Percentiles rank a stretch among this genome's conserved stretches.
Evolutionary conservation across 2,113 vertebrate species (phyloP).

Genomic region (Engystomops pustulosus): DNA sequence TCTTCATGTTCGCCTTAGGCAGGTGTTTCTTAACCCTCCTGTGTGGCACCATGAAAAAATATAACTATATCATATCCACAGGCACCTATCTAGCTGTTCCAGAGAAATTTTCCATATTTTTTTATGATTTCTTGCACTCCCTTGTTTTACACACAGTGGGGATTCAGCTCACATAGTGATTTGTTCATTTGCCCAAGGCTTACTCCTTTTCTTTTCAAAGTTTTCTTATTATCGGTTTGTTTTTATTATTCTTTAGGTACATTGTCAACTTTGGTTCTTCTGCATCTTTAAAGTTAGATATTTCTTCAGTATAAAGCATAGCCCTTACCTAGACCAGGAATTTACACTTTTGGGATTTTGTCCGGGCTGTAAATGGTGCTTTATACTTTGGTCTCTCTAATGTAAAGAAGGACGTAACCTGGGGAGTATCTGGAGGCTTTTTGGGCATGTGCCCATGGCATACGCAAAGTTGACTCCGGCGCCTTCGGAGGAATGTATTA

Average conservation of each 20-base stretch:
- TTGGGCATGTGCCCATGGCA: no score
- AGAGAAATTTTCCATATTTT: constrained; percentile 15
- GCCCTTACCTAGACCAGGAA: no score
- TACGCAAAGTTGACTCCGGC: no score
- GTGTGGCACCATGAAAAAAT: background rate
- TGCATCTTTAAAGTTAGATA: background rate
- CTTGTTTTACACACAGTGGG: constrained; percentile 10
- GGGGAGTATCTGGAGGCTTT: no score
- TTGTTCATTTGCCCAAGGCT: background rate
- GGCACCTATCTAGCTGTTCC: background rate
- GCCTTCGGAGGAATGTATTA: no score
- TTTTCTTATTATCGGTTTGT: background rate
- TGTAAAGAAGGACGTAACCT: no score
- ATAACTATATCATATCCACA: background rate
- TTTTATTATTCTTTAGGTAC: background rate
- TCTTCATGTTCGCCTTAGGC: background rate
- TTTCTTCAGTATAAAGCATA: background rate
- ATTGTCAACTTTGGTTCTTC: background rate
- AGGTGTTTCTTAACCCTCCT: background rate
- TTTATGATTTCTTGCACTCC: background rate
- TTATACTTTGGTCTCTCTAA: no score
- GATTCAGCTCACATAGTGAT: background rate
- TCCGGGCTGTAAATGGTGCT: no score
- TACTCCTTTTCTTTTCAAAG: background rate
- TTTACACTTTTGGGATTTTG: no score